Percentiles rank a stretch among this genome's conserved stretches.
These are phyloP conservation scores for Protophormia terraenovae DNA, from an alignment of 2,888 invertebrate species.

Conservation along the genomic window DNA sequence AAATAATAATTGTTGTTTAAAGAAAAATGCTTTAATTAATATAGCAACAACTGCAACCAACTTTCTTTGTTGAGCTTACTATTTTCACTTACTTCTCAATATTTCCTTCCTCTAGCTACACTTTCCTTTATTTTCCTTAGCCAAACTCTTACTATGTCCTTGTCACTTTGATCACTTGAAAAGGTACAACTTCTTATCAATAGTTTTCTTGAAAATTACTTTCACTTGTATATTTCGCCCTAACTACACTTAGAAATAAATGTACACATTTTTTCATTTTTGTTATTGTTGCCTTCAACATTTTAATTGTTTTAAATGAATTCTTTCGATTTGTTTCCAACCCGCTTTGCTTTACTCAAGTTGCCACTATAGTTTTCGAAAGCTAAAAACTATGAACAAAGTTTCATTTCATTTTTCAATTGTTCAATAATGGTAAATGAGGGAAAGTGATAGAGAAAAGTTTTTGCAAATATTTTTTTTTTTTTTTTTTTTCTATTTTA, in stretches of 20 bases:
- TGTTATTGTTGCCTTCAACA: slow-evolving; percentile 16
- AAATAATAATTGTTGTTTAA: too few species aligned
- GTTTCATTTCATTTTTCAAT: slow-evolving; percentile 57
- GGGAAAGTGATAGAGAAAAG: slow-evolving; percentile 58
- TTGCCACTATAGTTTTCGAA: slow-evolving; percentile 16
- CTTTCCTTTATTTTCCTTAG: not conserved
- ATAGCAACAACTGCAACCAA: not conserved
- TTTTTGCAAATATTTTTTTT: slow-evolving; percentile 7
- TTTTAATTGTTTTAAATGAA: slow-evolving; percentile 67
- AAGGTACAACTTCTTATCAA: slow-evolving; percentile 4
- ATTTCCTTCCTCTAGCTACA: not conserved
- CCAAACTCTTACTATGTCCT: not conserved
- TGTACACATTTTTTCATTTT: not conserved
- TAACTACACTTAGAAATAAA: not conserved
- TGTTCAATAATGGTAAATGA: slow-evolving; percentile 34
- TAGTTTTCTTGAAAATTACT: slow-evolving; percentile 22
- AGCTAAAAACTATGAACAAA: slow-evolving; percentile 47
- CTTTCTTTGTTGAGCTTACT: too few species aligned
- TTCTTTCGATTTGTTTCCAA: slow-evolving; percentile 35
- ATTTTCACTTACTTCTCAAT: not conserved
- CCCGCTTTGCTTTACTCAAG: not conserved
- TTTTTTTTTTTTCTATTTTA: not conserved
- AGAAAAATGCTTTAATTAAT: too few species aligned
- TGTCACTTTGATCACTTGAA: slow-evolving; percentile 5
- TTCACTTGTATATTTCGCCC: slow-evolving; percentile 40